Percentiles rank a stretch among this genome's conserved stretches.
These are phyloP conservation scores for Ptychoptera albimana DNA, from an alignment of 2,888 invertebrate species.

Conservation along the genomic window DNA sequence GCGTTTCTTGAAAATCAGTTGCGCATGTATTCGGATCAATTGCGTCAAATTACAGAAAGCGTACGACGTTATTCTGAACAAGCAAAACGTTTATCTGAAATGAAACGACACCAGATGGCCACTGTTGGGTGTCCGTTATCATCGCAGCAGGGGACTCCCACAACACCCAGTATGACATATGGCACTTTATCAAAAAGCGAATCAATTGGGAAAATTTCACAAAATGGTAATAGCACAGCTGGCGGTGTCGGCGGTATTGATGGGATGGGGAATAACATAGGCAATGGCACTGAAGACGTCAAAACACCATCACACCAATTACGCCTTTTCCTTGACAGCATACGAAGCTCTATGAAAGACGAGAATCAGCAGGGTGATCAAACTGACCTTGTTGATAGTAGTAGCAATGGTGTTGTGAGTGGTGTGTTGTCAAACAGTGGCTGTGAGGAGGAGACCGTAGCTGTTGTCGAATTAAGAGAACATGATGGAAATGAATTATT, in stretches of 20 bases:
- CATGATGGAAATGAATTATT: too few relatives aligned
- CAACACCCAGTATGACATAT: not conserved
- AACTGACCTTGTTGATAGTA: too few relatives aligned
- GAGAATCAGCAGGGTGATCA: slow-evolving; percentile 14
- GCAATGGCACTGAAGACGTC: slow-evolving; percentile 19
- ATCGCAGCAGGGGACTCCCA: not conserved
- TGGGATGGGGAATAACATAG: slow-evolving; percentile 9
- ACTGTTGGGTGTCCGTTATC: slow-evolving; percentile 7
- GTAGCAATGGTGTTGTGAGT: too few relatives aligned
- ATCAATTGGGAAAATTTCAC: not conserved
- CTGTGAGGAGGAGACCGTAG: too few relatives aligned
- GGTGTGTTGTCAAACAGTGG: too few relatives aligned
- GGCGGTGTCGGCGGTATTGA: not conserved
- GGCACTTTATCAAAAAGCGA: not conserved
- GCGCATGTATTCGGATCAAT: slow-evolving; percentile 28
- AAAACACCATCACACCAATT: slow-evolving; percentile 29
- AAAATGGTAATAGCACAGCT: not conserved
- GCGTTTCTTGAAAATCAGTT: slow-evolving; percentile 29
- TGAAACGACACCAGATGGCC: slow-evolving; percentile 27
- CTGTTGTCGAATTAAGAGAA: too few relatives aligned
- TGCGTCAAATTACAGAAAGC: slow-evolving; percentile 29
- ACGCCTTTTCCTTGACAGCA: slow-evolving; percentile 26
- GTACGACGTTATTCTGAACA: slow-evolving; percentile 31
- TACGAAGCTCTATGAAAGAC: slow-evolving; percentile 27
- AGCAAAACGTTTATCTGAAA: slow-evolving; percentile 26